These are phyloP conservation scores for Brachylomia viminalis DNA, from an alignment of 2,888 invertebrate genomes.

Conservation along the genomic window DNA sequence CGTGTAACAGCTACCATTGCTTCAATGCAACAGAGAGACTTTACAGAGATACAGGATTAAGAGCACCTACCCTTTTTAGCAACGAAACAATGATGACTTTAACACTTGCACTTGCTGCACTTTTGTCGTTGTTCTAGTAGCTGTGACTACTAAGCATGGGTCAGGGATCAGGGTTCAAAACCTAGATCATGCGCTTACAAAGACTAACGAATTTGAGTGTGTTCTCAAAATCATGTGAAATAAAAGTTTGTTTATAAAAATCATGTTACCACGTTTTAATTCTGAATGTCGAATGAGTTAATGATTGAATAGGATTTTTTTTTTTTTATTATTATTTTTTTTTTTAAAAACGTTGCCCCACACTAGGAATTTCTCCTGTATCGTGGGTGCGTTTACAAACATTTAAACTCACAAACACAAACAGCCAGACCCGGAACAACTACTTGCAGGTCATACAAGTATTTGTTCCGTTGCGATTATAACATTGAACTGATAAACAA, in stretches of 20 bases:
- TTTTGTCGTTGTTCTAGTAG: not conserved
- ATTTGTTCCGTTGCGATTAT: no score
- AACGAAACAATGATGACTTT: not conserved
- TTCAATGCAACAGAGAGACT: conserved; percentile 2
- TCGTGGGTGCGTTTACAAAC: no score
- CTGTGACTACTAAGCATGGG: not conserved
- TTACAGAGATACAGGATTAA: not conserved
- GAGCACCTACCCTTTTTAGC: not conserved
- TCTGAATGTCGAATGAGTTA: no score
- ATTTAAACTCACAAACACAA: no score
- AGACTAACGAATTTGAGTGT: not conserved
- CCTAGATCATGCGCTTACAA: not conserved
- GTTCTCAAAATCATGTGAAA: not conserved
- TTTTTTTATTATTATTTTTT: no score
- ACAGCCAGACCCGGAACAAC: no score
- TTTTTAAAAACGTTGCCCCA: no score
- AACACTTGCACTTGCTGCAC: not conserved
- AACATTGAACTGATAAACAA: not conserved
- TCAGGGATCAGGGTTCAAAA: not conserved
- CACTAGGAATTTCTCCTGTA: no score
- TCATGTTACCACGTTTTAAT: not conserved
- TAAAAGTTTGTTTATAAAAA: not conserved
- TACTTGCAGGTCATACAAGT: no score
- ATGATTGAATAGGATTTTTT: no score
- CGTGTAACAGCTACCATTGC: not conserved